Evolutionary conservation across 1,140 invertebrate genomes (phyloP), one percentile per base, ranked within the genome.

Genomic region (Penaeus indicus): DNA sequence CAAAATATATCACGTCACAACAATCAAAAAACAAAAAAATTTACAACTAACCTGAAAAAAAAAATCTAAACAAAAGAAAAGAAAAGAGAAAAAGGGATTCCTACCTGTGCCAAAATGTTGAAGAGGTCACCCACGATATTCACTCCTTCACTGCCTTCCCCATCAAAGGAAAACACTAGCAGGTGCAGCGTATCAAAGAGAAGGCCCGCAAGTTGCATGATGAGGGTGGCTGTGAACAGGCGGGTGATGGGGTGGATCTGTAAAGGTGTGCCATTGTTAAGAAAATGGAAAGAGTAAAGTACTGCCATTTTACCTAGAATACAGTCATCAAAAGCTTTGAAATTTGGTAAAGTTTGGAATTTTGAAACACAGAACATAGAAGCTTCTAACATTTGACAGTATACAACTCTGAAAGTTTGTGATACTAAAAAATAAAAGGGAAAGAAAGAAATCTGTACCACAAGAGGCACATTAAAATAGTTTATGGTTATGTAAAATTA

Each of bases 171-270:
- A 94, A 97, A 99, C 92, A 97, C 96, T 0, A 98, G 94, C 42
- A 96, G 95, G 92, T 99, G 97, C n/a, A 97, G 93, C 25, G 98
- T 94, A 93, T 97, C 98, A 81, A 98, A 95, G 81, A 96, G 95
- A 61, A 98, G 93, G 32, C 97, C 97, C 42, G 96, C 93, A 92
- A 97, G 96, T 92, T 99, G 97, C 89, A 98, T 93, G 18, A 96
- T 92, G 54, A 99, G 94, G 92, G 97, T 97, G 47, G 95, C 95
- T 47, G 97, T 98, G 91, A 99, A 97, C 27, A 99, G 93, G 92
- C 96, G 96, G n/a, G 97, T 98, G 1, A 99, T 96, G 75, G 96
- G 96, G 94, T 99, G 98, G 92, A 95, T 96, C 93, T 98, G 97
- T 86, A 95, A 95, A 81, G 95, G 94, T 80, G 11, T 21, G 78